phyloP scores from a whole-genome alignment of 2,888 invertebrate genomes.

The Drosophila nigricruria region DNA sequence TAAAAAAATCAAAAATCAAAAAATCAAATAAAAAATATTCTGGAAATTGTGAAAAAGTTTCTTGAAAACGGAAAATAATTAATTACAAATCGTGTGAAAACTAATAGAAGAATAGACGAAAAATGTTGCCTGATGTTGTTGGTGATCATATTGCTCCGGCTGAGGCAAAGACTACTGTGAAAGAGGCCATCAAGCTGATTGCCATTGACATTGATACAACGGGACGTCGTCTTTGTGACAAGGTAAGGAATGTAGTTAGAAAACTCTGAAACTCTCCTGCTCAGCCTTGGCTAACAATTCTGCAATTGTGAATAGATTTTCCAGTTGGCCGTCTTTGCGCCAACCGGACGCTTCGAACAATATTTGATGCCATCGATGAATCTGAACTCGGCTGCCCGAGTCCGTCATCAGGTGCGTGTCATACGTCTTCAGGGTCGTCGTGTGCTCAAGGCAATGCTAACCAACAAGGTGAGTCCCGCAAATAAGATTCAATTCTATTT shows the following conservation, averaged over 20 bases:
- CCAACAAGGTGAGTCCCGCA: not conserved
- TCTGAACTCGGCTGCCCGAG: not conserved
- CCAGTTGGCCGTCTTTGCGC: not conserved
- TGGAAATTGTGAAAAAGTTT: not conserved
- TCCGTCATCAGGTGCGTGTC: slow-evolving; percentile 1
- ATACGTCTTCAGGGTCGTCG: not conserved
- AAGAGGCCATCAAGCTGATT: not conserved
- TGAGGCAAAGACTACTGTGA: no score
- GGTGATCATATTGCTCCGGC: not conserved
- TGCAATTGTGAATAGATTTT: not conserved
- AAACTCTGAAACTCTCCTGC: not conserved
- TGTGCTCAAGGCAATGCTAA: not conserved
- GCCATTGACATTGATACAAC: not conserved
- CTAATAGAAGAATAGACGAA: no score
- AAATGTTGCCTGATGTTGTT: not conserved
- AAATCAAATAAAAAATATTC: not conserved
- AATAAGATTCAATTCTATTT: not conserved
- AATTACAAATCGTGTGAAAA: not conserved
- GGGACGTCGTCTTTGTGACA: slow-evolving; percentile 4
- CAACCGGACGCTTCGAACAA: not conserved
- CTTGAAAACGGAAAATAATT: not conserved
- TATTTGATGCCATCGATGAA: slow-evolving; percentile 1
- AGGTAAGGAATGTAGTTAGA: not conserved
- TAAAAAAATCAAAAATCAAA: not conserved
- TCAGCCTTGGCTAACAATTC: not conserved